Base-by-base conservation (phyloP, 2,113 vertebrate genomes). In the Regulus satrapa region DNA sequence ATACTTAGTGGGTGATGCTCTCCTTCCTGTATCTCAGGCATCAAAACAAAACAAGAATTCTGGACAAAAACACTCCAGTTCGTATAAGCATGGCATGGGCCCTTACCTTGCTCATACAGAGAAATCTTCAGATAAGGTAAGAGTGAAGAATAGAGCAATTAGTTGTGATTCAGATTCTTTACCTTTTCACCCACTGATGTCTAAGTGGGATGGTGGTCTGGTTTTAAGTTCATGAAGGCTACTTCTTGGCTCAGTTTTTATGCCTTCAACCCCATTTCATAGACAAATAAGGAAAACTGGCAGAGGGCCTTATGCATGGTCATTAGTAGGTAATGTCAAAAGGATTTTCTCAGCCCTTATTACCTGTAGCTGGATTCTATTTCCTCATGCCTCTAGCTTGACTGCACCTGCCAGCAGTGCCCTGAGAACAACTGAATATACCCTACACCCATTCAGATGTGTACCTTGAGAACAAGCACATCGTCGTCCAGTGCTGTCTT, bases 111-210 rank as follows among this genome's bases (percentile, higher is more conserved):
- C 80, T 85, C 94, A 92, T 32, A 28, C 54, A 56, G 97, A 97
- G 54, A 96, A 97, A 51, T 51, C 95, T 86, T 92, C 92, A 41
- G 59, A 72, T 43, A 93, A 97, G 98, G 98, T 98, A 92, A 96
- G 97, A 54, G n/a, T 4, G 15, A 54, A 58, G 26, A 78, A 10
- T 32, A 12, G 24, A 63, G 32, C 12, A 20, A 5, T 8, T 11
- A 25, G 12, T 67, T 83, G 34, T 18, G 40, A 28, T 74, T 13
- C 32, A 34, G 18, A 14, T 77, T 73, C 25, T 66, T 46, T 45
- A 32, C 15, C 9, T 9, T 55, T 55, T 72, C 4, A 19, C 28
- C 31, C 16, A 5, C 19, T 45, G 54, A 26, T 31, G 6, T 36
- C 1, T 20, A 25, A 76, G 18, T 45, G 34, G 14, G 5, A 6